These are phyloP conservation scores for Cryptophagus acutangulus DNA, from an alignment of 2,888 invertebrate genomes.

Conservation along the genomic window DNA sequence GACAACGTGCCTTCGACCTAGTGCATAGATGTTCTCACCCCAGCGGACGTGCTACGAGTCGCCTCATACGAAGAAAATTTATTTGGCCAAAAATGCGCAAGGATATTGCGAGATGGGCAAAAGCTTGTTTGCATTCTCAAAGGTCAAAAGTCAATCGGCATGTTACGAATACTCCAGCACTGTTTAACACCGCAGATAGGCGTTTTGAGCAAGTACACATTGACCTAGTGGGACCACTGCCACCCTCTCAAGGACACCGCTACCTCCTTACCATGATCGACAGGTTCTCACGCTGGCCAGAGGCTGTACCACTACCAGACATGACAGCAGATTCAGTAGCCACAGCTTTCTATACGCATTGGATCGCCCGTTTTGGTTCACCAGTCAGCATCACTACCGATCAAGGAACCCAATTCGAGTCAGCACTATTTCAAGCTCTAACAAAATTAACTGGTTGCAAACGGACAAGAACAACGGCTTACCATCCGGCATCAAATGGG, in stretches of 20 bases:
- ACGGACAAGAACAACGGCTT: slow-evolving; percentile 21
- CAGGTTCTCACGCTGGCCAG: slow-evolving; percentile 21
- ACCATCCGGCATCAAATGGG: slow-evolving; percentile 22
- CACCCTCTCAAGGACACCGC: slow-evolving; percentile 7
- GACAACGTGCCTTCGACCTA: slow-evolving; percentile 14
- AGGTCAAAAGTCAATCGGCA: slow-evolving; percentile 36
- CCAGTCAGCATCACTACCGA: slow-evolving; percentile 20
- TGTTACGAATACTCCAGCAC: slow-evolving; percentile 26
- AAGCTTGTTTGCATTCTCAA: slow-evolving; percentile 36
- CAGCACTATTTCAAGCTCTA: not conserved
- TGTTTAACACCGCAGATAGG: slow-evolving; percentile 25
- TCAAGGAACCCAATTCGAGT: slow-evolving; percentile 6
- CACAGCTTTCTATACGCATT: slow-evolving; percentile 2
- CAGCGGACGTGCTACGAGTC: slow-evolving; percentile 26
- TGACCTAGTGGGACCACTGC: slow-evolving; percentile 22
- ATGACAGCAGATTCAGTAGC: slow-evolving; percentile 9
- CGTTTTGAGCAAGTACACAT: slow-evolving; percentile 13
- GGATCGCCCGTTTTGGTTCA: slow-evolving; percentile 7
- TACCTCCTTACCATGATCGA: slow-evolving; percentile 21
- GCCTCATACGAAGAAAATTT: slow-evolving; percentile 35
- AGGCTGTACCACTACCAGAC: too few relatives aligned
- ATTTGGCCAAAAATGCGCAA: slow-evolving; percentile 41
- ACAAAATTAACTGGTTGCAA: slow-evolving; percentile 10
- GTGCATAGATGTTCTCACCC: slow-evolving; percentile 34
- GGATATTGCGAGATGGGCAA: slow-evolving; percentile 38